Evolutionary conservation across 2,113 vertebrate species (phyloP), one percentile per base, ranked within the genome.

Genomic region (Anthoscopus minutus): DNA sequence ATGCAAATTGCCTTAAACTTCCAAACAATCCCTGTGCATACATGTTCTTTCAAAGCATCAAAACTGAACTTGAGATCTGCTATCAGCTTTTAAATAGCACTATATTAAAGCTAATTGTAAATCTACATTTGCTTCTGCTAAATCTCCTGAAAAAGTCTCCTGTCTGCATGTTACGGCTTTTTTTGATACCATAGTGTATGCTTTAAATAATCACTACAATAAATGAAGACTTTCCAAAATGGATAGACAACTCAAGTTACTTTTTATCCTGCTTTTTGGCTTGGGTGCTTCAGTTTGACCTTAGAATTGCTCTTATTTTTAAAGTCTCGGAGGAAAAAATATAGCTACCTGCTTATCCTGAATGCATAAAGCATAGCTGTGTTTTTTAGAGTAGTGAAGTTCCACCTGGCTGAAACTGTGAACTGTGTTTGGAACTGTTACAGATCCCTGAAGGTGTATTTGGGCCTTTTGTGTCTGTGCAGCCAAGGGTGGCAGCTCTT

Each of bases 41-140:
- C 37, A 20, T 82, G 88, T 92, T 92, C 88, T 89, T 96, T 93
- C 79, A 72, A 86, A 81, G 82, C 65, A 94, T 92, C 73, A 61
- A 42, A 84, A 92, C 58, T 81, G 54, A 93, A 96, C 80, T 88
- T 72, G 44, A 88, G 70, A 93, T 86, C 89, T 93, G 89, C 89
- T 95, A 28, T 91, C 79, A 74, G 11, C 96, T 96, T 92, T 95
- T 94, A 83, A 97, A 80, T 94, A 94, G 81, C 95, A 62, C 94
- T 96, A 93, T 83, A 97, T 96, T 96, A 97, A 97, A 97, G 85
- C 69, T 96, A 93, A 91, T 50, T 96, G 96, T 97, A 94, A 96
- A 95, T 80, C 61, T 89, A 88, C 93, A 64, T 96, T 93, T 96
- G 94, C 96, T 97, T 96, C 95, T 95, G 92, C 93, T 97, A 35